Conservation (phyloP, 1,140 invertebrate species). For the Drosophila novamexicana region DNA sequence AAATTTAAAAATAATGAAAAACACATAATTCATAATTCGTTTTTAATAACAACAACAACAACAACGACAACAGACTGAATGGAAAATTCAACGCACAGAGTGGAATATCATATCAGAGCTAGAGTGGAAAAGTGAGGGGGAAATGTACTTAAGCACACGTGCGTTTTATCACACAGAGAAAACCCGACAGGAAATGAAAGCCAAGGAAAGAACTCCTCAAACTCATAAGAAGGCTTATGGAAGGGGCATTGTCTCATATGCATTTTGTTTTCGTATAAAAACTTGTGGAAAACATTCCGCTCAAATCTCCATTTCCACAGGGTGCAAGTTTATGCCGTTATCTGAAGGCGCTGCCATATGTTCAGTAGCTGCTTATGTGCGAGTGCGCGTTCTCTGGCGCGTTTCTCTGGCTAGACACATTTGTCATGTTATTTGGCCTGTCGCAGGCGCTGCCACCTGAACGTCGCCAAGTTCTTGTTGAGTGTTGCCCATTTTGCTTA, state of each 20-base stretch:
- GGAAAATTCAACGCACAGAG: constrained; percentile 22
- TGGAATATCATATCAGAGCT: neutral
- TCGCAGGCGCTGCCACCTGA: constrained; percentile 21
- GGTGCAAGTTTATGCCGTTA: constrained; percentile 50
- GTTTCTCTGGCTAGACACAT: constrained; percentile 67
- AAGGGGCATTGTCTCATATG: constrained; percentile 16
- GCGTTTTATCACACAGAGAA: constrained; percentile 38
- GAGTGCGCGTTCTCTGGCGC: neutral
- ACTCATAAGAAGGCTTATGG: neutral
- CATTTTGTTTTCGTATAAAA: constrained; percentile 22
- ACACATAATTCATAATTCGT: constrained; percentile 81
- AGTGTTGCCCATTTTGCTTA: constrained; percentile 9
- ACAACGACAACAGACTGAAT: constrained; percentile 49
- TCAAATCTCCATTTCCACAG: constrained; percentile 14
- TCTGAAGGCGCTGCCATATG: constrained; percentile 55
- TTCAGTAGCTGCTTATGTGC: constrained; percentile 1
- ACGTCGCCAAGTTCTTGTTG: constrained; percentile 14
- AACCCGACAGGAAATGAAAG: constrained; percentile 27
- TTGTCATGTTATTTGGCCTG: constrained; percentile 61
- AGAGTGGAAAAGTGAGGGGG: neutral
- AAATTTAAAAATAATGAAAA: constrained; percentile 57
- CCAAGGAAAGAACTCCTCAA: constrained; percentile 16
- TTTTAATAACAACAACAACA: constrained; percentile 70
- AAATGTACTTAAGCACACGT: constrained; percentile 28
- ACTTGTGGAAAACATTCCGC: constrained; percentile 21